A percentile compares a stretch with the other conserved stretches of the same genome.
Evolutionary conservation across 2,797 vertebrate genomes (phyloP).

Genomic region (Poeciliopsis presidionis): DNA sequence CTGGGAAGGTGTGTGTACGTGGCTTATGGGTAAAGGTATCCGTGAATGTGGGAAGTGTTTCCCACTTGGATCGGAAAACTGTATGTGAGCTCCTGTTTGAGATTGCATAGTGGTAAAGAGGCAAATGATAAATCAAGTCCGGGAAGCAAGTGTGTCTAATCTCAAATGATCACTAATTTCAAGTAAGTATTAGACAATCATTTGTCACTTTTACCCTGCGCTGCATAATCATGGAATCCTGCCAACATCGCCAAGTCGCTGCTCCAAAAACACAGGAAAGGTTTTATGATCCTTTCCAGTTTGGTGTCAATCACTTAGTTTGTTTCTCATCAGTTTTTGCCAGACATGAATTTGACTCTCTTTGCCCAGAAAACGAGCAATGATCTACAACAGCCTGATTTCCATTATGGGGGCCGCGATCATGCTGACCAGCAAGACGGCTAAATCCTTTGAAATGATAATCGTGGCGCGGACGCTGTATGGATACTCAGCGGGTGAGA

Average conservation of each 20-base stretch:
- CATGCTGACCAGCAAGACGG: constrained; percentile 79
- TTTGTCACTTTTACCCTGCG: neutral
- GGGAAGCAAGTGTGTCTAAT: neutral
- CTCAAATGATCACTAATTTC: neutral
- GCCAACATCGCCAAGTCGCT: neutral
- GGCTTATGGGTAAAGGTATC: neutral
- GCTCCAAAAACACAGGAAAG: neutral
- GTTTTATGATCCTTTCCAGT: neutral
- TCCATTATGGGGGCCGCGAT: constrained; percentile 68
- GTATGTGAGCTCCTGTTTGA: neutral
- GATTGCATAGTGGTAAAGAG: neutral
- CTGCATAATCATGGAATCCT: neutral
- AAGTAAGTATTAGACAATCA: neutral
- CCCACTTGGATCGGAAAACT: neutral
- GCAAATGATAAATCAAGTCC: neutral
- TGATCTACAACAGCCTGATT: constrained; percentile 76
- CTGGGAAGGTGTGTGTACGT: constrained; percentile 82
- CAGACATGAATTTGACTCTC: neutral
- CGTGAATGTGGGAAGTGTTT: neutral
- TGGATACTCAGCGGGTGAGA: constrained; percentile 81
- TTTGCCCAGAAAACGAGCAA: constrained; percentile 79
- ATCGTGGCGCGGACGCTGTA: constrained; percentile 81
- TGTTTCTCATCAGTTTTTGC: neutral
- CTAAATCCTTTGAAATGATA: constrained; percentile 86
- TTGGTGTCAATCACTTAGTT: neutral